Evolutionary conservation across 1,140 invertebrate genomes (phyloP).

Genomic region (Pomphorhynchus laevis): DNA sequence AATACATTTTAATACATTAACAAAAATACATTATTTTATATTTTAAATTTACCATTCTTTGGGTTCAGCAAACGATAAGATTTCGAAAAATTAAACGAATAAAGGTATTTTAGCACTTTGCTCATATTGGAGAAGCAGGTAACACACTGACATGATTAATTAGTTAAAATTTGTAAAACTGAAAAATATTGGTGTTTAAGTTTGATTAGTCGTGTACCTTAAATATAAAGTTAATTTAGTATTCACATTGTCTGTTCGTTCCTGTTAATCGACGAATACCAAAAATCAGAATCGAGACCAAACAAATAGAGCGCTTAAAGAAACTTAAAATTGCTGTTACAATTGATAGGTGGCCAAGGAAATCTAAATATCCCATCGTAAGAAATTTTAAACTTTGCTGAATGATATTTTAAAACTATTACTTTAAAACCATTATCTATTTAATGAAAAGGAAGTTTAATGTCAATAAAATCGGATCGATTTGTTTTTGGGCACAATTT

Average conservation of each 20-base stretch:
- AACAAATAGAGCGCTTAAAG: slow-evolving; percentile 7
- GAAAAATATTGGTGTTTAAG: not conserved
- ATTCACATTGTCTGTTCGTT: slow-evolving; percentile 4
- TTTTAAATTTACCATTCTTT: too few species aligned
- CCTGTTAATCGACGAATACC: slow-evolving; percentile 7
- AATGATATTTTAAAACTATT: too few species aligned
- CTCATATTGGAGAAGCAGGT: too few species aligned
- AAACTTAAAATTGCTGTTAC: slow-evolving; percentile 5
- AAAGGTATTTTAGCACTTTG: too few species aligned
- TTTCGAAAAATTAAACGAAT: too few species aligned
- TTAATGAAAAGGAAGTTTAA: not conserved
- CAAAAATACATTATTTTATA: too few species aligned
- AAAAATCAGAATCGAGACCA: slow-evolving; percentile 8
- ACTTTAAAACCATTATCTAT: too few species aligned
- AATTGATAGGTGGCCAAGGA: slow-evolving; percentile 8
- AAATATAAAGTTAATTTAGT: slow-evolving; percentile 1
- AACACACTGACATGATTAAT: too few species aligned
- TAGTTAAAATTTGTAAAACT: too few species aligned
- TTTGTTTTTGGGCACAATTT: not conserved
- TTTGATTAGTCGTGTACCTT: not conserved
- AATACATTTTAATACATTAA: too few species aligned
- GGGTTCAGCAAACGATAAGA: too few species aligned
- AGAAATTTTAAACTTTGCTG: too few species aligned
- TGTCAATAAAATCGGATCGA: not conserved
- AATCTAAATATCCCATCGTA: slow-evolving; percentile 5